Conservation (phyloP, 2,797 vertebrate genomes). For the Artibeus jamaicensis region DNA sequence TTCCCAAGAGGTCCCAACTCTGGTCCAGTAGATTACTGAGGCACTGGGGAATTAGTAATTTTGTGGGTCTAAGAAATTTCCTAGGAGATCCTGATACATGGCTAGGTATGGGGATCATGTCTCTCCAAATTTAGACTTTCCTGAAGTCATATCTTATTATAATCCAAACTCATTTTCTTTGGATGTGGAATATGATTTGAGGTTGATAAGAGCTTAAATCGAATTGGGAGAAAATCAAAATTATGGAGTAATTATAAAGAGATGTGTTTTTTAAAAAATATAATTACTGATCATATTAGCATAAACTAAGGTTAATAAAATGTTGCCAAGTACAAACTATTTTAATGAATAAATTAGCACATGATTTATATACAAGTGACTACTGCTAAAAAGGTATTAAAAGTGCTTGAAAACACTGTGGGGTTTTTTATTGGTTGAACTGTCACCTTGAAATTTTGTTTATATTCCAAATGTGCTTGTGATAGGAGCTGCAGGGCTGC, state of each 20-base stretch:
- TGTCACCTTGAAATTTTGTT: slow-evolving; percentile 56
- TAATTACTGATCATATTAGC: slow-evolving; percentile 45
- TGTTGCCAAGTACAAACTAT: slow-evolving; percentile 52
- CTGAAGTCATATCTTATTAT: neutral
- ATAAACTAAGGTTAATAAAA: slow-evolving; percentile 67
- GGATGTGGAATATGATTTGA: neutral
- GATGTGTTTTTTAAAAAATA: slow-evolving; percentile 29
- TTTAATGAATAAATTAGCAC: slow-evolving; percentile 73
- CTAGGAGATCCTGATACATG: neutral
- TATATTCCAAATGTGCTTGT: neutral
- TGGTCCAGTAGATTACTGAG: neutral
- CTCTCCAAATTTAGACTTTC: neutral
- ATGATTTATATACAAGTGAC: slow-evolving; percentile 65
- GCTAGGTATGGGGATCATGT: neutral
- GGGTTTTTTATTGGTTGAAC: neutral
- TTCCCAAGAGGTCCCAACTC: neutral
- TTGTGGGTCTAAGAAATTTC: neutral
- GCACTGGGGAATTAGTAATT: neutral
- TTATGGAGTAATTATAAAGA: slow-evolving; percentile 57
- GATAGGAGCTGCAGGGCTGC: neutral
- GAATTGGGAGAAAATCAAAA: slow-evolving; percentile 36
- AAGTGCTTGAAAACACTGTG: slow-evolving; percentile 37
- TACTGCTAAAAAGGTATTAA: slow-evolving; percentile 25
- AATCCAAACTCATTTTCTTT: slow-evolving; percentile 1
- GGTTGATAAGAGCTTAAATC: neutral